Conservation (phyloP, 2,888 invertebrate species). For the Tanypteryx hageni region DNA sequence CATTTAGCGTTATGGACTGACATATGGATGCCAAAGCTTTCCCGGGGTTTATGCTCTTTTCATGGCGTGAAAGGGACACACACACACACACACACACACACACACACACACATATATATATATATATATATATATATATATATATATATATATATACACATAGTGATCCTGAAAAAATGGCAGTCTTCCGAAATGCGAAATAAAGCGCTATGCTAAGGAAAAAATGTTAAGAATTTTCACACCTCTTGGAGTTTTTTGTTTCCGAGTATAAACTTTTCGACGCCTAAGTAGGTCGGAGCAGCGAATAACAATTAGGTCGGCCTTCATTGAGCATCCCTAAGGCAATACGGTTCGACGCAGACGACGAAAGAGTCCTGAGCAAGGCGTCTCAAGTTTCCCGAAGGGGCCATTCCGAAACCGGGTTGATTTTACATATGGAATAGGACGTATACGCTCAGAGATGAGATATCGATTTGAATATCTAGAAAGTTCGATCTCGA, state of each 20-base stretch:
- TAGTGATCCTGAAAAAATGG: background rate
- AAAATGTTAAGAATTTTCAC: background rate
- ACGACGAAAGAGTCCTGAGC: background rate
- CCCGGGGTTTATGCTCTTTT: background rate
- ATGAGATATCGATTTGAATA: background rate
- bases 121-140: too few relatives aligned
- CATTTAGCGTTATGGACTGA: constrained; percentile 4
- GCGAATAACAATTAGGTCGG: background rate
- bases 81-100: too few relatives aligned
- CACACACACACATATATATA: too few relatives aligned
- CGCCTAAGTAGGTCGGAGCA: background rate
- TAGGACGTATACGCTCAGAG: background rate
- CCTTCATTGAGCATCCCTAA: background rate
- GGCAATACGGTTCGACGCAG: background rate
- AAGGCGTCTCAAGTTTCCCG: background rate
- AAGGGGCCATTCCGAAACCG: background rate
- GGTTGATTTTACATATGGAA: background rate
- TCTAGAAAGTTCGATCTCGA: background rate
- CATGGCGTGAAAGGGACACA: background rate
- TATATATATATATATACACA: background rate
- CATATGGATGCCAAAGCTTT: background rate
- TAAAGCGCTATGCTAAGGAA: background rate
- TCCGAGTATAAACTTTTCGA: background rate
- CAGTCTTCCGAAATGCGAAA: background rate
- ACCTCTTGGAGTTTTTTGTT: background rate